Conservation (phyloP, 2,888 invertebrate species). For the Sialis lutaria region DNA sequence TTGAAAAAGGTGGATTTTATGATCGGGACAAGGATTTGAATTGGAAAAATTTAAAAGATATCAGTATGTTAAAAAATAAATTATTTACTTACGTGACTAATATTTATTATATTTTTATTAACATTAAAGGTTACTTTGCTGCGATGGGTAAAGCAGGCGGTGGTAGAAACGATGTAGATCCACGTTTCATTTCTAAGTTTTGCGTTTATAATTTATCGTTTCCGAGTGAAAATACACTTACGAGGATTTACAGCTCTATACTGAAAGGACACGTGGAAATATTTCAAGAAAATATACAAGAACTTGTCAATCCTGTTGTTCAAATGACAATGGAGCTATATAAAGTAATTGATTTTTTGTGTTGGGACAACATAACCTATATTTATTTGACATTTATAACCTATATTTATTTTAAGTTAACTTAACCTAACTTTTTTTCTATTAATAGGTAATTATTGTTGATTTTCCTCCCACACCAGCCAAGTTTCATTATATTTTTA, state of each 20-base stretch:
- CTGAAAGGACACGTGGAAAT: constrained; percentile 55
- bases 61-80: constrained; percentile 25
- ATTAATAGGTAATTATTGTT: constrained; percentile 41
- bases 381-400: neutral
- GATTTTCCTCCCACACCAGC: constrained; percentile 81
- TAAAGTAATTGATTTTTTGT: constrained; percentile 31
- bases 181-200: constrained; percentile 82
- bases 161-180: constrained; percentile 78
- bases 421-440: constrained; percentile 1
- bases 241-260: constrained; percentile 70
- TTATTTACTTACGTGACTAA: neutral
- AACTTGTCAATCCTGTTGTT: constrained; percentile 47
- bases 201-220: constrained; percentile 73
- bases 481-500: constrained; percentile 91
- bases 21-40: constrained; percentile 76
- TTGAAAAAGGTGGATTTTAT: constrained; percentile 78
- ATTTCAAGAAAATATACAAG: constrained; percentile 49
- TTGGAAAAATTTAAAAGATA: constrained; percentile 77
- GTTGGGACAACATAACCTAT: neutral
- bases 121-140: constrained; percentile 43
- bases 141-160: constrained; percentile 82
- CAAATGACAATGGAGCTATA: constrained; percentile 68
- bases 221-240: constrained; percentile 59
- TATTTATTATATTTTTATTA: neutral
- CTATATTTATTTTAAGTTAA: neutral